These are phyloP conservation scores for Microhierax caerulescens DNA, from an alignment of 2,797 vertebrate genomes.

Conservation along the genomic window DNA sequence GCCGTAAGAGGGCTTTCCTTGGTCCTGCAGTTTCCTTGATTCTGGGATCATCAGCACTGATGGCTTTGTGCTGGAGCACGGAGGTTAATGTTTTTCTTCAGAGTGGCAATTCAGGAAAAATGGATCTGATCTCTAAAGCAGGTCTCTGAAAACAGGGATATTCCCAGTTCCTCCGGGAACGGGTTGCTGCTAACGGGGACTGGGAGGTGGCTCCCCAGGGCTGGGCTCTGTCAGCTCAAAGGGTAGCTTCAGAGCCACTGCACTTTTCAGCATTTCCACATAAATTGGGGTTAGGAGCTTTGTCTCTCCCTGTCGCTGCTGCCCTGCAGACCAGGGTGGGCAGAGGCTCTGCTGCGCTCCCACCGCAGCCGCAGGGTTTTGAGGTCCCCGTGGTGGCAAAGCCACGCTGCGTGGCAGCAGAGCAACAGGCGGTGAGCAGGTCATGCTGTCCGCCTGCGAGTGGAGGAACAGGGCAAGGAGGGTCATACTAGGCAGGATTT, in stretches of 20 bases:
- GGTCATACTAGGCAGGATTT: rapidly evolving
- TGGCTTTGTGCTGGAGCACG: background rate
- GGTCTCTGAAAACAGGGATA: background rate
- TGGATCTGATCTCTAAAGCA: rapidly evolving
- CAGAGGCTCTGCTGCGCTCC: background rate
- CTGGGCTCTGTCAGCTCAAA: background rate
- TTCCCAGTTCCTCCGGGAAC: background rate
- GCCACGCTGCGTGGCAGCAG: rapidly evolving
- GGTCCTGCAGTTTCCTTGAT: background rate
- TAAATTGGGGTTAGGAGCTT: background rate
- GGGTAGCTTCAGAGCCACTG: background rate
- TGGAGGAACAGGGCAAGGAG: background rate
- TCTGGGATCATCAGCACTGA: background rate
- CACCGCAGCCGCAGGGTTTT: rapidly evolving
- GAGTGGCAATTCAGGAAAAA: rapidly evolving
- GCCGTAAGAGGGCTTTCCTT: background rate
- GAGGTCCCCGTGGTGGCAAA: rapidly evolving
- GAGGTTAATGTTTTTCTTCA: background rate
- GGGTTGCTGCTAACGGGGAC: background rate
- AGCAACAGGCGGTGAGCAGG: background rate
- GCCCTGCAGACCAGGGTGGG: background rate
- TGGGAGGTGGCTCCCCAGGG: background rate
- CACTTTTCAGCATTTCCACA: background rate
- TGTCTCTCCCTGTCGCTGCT: background rate
- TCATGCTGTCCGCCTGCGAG: rapidly evolving